Base-by-base conservation (phyloP, 2,888 invertebrate species). In the Drosophila flavopinicola region DNA sequence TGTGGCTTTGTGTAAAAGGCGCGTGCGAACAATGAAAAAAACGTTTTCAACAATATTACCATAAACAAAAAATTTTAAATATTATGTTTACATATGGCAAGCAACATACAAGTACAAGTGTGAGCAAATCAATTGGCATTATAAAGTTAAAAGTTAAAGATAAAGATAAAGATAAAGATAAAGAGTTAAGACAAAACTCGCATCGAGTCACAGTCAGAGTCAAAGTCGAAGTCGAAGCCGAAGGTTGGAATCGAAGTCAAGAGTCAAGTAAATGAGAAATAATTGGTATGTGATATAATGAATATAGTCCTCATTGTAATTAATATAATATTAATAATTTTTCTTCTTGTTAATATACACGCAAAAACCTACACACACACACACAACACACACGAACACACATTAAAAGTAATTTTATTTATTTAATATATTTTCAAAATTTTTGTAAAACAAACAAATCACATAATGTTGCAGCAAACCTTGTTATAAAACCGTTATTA, bases 251-350 rank as follows among this genome's bases (percentile, higher is more conserved):
- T 78, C 79, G 87, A 70, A 78, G 78, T 79, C 84, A 66, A 73
- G 64, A 78, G 72, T 76, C 78, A 76, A 73, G 76, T 79, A 66
- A 72, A 79, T 71, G 77, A 75, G 75, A 70, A 89, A 87, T 77
- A 90, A 91, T 90, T 90, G 90, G 90, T 90, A 90, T 90, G 90
- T 90, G 90, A 90, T 90, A 90, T 89, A 88, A 88, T 85, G 88
- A 89, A 89, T 89, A 90, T 90, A 91, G 90, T 90, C 90, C 87
- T 90, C 88, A 86, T 87, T 84, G 70, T 87, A 83, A 78, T 87
- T 84, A 82, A 85, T 87, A 73, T 80, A 77, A 74, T 70, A 70
- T 75, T 73, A 66, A 59, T 85, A 78, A 66, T 75, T 76, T 83
- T 72, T 76, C 78, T 78, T 76, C 64, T 85, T 87, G 61, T 60